Evolutionary conservation across 2,113 vertebrate species (phyloP), one percentile per base, ranked within the genome.

Genomic region (Chaetura pelagica): DNA sequence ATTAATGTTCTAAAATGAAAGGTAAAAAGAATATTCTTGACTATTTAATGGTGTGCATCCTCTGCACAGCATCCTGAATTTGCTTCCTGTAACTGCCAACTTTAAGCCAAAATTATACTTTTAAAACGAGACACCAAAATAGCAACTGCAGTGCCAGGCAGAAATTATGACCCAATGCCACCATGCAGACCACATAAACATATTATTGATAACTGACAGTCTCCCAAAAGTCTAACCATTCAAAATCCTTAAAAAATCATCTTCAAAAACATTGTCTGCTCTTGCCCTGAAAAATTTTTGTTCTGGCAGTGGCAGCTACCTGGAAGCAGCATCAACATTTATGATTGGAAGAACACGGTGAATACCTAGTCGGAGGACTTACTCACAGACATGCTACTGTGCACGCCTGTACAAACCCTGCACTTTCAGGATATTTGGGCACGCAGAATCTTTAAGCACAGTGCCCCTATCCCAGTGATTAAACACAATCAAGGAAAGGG

Each of bases 371-470:
- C 15, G 4, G 15, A 2, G 5, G 21, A 19, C 12, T 54, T 67
- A 12, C 7, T 85, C 35, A 48, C 10, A 49, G 48, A 30, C 10
- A 4, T 3, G 10, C 5, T 11, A 26, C 62, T 24, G 48, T 9
- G 55, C 5, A 8, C 22, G 59, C 2, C 62, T 5, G 2, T n/a
- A 20, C 19, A 9, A 5, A 5, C 6, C 10, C 2, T 5, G 10
- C 42, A 55, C 44, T 13, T 26, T 32, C 16, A 61, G 24, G 30
- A 26, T 8, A 38, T 0, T 34, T 20, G 38, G 13, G n/a, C 24
- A 83, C 0, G 0, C 16, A 64, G 27, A 26, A 26, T 7, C 29
- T 0, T 34, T 23, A 42, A 13, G 35, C 24, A 51, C n/a, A 63
- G 35, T 10, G 24, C 19, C 9, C 21, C 27, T 16, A 23, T 1